These are phyloP conservation scores for Meghimatium bilineatum DNA, from an alignment of 2,888 invertebrate genomes.

Conservation along the genomic window DNA sequence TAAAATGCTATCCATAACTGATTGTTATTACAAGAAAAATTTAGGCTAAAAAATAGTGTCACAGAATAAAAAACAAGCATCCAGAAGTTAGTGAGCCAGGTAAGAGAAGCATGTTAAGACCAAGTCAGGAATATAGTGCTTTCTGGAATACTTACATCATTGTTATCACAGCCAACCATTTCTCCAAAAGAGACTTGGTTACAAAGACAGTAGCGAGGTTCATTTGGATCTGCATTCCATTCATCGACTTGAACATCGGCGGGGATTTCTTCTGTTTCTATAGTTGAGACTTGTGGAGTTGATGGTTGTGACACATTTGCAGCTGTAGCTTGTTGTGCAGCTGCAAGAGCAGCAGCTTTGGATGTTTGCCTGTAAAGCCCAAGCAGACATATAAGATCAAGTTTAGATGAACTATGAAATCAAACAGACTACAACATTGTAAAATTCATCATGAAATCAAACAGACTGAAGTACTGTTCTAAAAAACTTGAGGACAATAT, in stretches of 20 bases:
- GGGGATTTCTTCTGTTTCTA: slow-evolving; percentile 69
- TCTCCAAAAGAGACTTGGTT: slow-evolving; percentile 98
- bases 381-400: too few species aligned
- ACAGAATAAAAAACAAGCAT: too few species aligned
- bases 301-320: slow-evolving; percentile 76
- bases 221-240: slow-evolving; percentile 96
- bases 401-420: too few species aligned
- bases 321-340: slow-evolving; percentile 69
- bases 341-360: slow-evolving; percentile 65
- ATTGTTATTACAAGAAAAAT: too few species aligned
- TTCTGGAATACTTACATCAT: slow-evolving; percentile 86
- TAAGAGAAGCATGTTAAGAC: not conserved
- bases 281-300: slow-evolving; percentile 53
- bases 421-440: too few species aligned
- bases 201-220: slow-evolving; percentile 96
- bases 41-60: too few species aligned
- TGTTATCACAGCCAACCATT: slow-evolving; percentile 99
- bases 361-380: slow-evolving; percentile 61
- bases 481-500: too few species aligned
- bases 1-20: too few species aligned
- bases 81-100: not conserved
- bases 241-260: slow-evolving; percentile 79
- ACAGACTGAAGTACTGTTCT: too few species aligned
- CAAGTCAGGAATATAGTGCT: not conserved
- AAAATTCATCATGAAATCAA: too few species aligned